Evolutionary conservation across 2,888 invertebrate genomes (phyloP).

Genomic region (Polydrusus cervinus): DNA sequence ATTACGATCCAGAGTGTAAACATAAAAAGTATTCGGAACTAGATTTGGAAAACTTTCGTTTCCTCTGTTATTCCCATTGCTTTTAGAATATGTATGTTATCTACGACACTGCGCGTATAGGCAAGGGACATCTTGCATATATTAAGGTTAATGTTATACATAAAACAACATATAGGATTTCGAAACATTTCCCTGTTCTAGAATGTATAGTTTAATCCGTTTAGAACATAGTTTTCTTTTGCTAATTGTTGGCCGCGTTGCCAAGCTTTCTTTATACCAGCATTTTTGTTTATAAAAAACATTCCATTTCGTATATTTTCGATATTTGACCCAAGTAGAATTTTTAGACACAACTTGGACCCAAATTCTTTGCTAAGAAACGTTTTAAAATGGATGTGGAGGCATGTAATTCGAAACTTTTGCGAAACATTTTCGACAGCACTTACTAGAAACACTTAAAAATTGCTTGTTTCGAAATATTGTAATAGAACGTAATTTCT

Average conservation of each 20-base stretch:
- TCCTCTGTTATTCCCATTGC: conserved; percentile 39
- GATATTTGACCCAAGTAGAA: too few relatives aligned
- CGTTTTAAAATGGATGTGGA: too few relatives aligned
- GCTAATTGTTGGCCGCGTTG: neutral
- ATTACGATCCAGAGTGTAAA: conserved; percentile 10
- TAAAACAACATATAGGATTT: conserved; percentile 46
- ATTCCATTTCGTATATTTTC: too few relatives aligned
- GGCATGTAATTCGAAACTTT: too few relatives aligned
- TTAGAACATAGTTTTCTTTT: neutral
- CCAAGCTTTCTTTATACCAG: too few relatives aligned
- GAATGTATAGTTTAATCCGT: neutral
- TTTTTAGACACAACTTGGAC: too few relatives aligned
- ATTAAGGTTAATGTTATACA: conserved; percentile 37
- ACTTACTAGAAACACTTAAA: too few relatives aligned
- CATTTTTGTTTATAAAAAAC: too few relatives aligned
- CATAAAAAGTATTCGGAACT: conserved; percentile 22
- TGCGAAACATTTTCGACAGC: too few relatives aligned
- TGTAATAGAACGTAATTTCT: too few relatives aligned
- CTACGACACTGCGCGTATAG: conserved; percentile 40
- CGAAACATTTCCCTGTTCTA: conserved; percentile 12
- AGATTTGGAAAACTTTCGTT: conserved; percentile 37
- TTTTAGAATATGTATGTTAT: conserved; percentile 48
- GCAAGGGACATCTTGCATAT: conserved; percentile 40
- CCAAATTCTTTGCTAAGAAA: too few relatives aligned
- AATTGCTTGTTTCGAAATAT: too few relatives aligned